These are phyloP conservation scores for Pasiphila rectangulata DNA, from an alignment of 2,888 invertebrate genomes.

Conservation along the genomic window DNA sequence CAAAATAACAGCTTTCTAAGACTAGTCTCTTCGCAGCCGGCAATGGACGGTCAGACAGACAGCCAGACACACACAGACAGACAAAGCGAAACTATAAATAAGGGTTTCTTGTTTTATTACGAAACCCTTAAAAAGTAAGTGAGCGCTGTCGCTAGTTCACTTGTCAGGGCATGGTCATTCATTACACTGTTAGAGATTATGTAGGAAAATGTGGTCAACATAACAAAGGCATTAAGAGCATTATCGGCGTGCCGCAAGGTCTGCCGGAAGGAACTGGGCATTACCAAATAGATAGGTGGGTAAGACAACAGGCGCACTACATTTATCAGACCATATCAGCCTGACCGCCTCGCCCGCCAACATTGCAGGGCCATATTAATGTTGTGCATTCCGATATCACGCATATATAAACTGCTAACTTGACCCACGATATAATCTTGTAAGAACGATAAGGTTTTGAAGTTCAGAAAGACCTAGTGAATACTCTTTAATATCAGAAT, in stretches of 20 bases:
- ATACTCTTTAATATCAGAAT: no score
- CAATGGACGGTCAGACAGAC: no score
- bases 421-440: conserved; percentile 43
- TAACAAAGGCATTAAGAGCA: conserved; percentile 41
- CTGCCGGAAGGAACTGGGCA: conserved; percentile 67
- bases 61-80: no score
- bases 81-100: no score
- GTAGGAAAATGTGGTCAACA: conserved; percentile 30
- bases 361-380: conserved; percentile 36
- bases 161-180: conserved; percentile 4
- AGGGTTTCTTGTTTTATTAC: no score
- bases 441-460: conserved; percentile 11
- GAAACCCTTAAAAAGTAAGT: no score
- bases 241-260: conserved; percentile 65
- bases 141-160: not conserved
- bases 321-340: conserved; percentile 63
- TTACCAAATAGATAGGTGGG: conserved; percentile 67
- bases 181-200: conserved; percentile 2
- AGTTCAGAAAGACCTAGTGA: conserved; percentile 11
- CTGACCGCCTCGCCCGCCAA: conserved; percentile 39
- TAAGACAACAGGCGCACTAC: conserved; percentile 49
- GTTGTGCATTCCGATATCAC: conserved; percentile 43
- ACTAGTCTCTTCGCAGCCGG: no score
- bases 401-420: conserved; percentile 45
- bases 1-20: no score